Evolutionary conservation across 2,888 invertebrate species (phyloP).

Genomic region (Gymnoscelis rufifasciata): DNA sequence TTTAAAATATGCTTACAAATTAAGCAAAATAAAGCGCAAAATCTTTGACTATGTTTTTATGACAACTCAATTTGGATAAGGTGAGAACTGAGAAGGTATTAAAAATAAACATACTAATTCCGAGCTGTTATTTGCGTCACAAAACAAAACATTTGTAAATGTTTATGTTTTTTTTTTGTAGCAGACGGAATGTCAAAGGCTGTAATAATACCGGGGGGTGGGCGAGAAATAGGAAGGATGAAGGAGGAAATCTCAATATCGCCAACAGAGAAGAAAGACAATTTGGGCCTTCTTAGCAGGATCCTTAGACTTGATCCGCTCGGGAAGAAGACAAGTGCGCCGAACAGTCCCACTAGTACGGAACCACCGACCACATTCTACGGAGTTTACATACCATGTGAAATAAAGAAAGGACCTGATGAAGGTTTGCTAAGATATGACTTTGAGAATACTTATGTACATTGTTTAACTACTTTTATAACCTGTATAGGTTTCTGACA

Average conservation of each 20-base stretch:
- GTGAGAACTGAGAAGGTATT: slow-evolving; percentile 37
- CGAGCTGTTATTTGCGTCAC: slow-evolving; percentile 58
- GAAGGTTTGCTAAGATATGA: slow-evolving; percentile 53
- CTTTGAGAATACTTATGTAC: too few species aligned
- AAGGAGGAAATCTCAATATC: slow-evolving; percentile 63
- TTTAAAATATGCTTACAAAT: slow-evolving; percentile 43
- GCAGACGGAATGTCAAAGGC: slow-evolving; percentile 62
- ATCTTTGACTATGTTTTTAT: slow-evolving; percentile 56
- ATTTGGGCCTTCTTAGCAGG: slow-evolving; percentile 62
- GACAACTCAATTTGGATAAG: slow-evolving; percentile 47
- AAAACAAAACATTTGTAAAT: slow-evolving; percentile 60
- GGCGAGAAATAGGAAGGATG: slow-evolving; percentile 58
- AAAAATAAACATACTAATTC: slow-evolving; percentile 56
- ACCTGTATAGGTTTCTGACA: too few species aligned
- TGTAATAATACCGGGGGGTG: slow-evolving; percentile 62
- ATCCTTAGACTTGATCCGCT: slow-evolving; percentile 60
- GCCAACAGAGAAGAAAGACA: slow-evolving; percentile 61
- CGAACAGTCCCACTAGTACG: slow-evolving; percentile 48
- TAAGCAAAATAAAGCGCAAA: slow-evolving; percentile 25
- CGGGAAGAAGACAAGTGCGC: slow-evolving; percentile 45
- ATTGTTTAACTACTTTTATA: too few species aligned
- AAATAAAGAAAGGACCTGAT: slow-evolving; percentile 72
- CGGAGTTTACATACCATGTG: slow-evolving; percentile 77
- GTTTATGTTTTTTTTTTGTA: slow-evolving; percentile 17
- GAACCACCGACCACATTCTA: slow-evolving; percentile 63